Conservation (phyloP, 2,113 vertebrate genomes). For the Atlantisia rogersi region DNA sequence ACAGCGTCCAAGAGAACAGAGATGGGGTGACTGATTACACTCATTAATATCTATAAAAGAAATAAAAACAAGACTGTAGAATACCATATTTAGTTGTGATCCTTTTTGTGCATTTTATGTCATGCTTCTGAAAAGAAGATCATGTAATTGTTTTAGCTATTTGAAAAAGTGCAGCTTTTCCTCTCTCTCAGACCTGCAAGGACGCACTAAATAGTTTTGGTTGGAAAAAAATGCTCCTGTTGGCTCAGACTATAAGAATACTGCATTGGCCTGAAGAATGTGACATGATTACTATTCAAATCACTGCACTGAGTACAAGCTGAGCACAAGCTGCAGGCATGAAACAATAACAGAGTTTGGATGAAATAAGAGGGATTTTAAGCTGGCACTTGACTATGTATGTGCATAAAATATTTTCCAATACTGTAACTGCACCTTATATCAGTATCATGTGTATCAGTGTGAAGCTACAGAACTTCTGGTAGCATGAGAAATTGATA, state of each 20-base stretch:
- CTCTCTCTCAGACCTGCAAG: neutral
- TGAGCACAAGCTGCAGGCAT: neutral
- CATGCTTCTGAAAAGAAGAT: neutral
- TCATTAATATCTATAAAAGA: slow-evolving; percentile 86
- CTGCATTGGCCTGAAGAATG: neutral
- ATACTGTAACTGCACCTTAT: neutral
- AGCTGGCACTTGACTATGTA: neutral
- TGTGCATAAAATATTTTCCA: neutral
- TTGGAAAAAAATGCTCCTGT: neutral
- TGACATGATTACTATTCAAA: neutral
- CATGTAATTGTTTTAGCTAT: neutral
- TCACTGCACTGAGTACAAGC: neutral
- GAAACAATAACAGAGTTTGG: neutral
- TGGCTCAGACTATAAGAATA: neutral
- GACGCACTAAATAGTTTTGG: neutral
- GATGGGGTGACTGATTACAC: slow-evolving; percentile 76
- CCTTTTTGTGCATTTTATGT: neutral
- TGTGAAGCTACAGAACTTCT: neutral
- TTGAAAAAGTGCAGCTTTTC: neutral
- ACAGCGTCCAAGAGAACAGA: slow-evolving; percentile 88
- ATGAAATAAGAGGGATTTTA: neutral
- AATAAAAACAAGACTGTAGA: neutral
- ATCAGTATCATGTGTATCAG: neutral
- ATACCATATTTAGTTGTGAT: neutral
- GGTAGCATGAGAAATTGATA: neutral